These are phyloP conservation scores for Boloria euphrosyne DNA, from an alignment of 2,888 invertebrate genomes.

Conservation along the genomic window DNA sequence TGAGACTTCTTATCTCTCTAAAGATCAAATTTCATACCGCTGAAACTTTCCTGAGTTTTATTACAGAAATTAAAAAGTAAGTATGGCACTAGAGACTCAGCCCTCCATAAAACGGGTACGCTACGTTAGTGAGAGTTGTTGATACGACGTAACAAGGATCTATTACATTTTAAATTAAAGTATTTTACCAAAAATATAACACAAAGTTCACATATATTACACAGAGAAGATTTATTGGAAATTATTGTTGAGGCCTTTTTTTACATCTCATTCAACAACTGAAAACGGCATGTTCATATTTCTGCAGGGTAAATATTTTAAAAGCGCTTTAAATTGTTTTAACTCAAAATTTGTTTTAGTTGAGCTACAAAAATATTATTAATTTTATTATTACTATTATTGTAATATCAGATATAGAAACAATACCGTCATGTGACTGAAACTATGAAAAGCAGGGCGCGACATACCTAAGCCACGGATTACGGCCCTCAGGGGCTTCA, in stretches of 20 bases:
- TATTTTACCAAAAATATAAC: neutral
- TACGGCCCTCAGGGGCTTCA: conserved; percentile 75
- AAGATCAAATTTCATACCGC: conserved; percentile 38
- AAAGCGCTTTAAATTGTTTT: neutral
- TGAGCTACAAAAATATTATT: neutral
- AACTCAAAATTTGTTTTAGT: neutral
- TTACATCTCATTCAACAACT: too few relatives aligned
- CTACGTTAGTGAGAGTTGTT: conserved; percentile 23
- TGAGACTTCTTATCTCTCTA: conserved; percentile 36
- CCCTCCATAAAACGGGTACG: conserved; percentile 25
- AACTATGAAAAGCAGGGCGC: conserved; percentile 66
- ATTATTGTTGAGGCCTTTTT: too few relatives aligned
- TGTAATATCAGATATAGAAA: conserved; percentile 19
- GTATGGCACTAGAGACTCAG: conserved; percentile 24
- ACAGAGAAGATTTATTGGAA: too few relatives aligned
- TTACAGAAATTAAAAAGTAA: conserved; percentile 39
- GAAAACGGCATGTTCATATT: too few relatives aligned
- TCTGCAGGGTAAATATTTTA: too few relatives aligned
- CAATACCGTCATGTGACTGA: conserved; percentile 38
- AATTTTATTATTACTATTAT: conserved; percentile 1
- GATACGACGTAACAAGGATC: neutral
- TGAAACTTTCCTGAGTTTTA: conserved; percentile 36
- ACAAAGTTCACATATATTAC: neutral
- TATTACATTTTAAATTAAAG: neutral
- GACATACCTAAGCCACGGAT: conserved; percentile 74